Base-by-base conservation (phyloP, 2,797 vertebrate species). In the Anniella stebbinsi region DNA sequence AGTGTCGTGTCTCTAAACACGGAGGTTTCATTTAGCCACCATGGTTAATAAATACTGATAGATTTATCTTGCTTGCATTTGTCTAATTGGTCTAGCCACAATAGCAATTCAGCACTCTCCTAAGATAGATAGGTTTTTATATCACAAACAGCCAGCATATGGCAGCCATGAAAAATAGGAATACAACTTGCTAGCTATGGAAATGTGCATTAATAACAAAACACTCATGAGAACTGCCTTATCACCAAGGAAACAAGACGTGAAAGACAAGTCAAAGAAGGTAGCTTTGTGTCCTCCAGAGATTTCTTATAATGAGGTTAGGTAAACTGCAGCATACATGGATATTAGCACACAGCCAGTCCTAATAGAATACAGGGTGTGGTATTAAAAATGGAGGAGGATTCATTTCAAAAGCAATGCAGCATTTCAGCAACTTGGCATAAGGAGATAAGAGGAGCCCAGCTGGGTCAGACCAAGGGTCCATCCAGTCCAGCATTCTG, bases 171-270 rank as follows among this genome's bases (percentile, higher is more conserved):
- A 95, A 94, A 93, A 95, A 93, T 94, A 93, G 94, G 91, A 93
- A 87, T 85, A 87, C 92, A 88, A 88, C 93, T 92, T 92, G 83
- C 92, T 80, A 94, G 94, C 91, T 94, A 92, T 94, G 89, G 91
- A 93, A 96, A 94, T 94, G 92, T 41, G 92, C 89, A 93, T 94
- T 92, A 95, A 94, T 89, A 96, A 92, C 94, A 93, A 94, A 94
- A 94, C 1, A 3, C 91, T 93, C 93, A 93, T 93, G 93, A 95
- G 94, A 91, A 75, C 89, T 78, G 92, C 89, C 90, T 91, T 90
- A 95, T 94, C 94, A 94, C 77, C 91, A 89, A 95, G 90, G 95
- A 94, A 89, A 94, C 93, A 87, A 91, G n/a, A 86, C 67, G 45
- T 70, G 87, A 94, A 92, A 92, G 88, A 87, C 76, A 81, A 90